Conservation (phyloP, 2,888 invertebrate species). For the Sycophila texana region DNA sequence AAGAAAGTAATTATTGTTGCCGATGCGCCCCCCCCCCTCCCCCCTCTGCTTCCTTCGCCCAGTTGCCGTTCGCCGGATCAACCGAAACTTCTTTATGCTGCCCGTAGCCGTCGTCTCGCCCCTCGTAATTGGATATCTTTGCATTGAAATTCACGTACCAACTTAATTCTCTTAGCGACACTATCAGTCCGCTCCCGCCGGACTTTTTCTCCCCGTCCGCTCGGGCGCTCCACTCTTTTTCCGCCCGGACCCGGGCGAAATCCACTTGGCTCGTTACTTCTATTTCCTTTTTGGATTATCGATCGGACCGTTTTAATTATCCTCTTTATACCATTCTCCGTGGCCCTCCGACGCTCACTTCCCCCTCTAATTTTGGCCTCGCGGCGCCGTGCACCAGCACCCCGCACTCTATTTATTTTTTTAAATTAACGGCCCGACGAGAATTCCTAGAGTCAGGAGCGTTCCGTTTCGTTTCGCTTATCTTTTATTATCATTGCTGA, state of each 20-base stretch:
- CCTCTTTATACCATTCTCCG: neutral
- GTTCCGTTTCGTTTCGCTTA: too few species aligned
- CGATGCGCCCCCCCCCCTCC: neutral
- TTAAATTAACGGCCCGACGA: too few species aligned
- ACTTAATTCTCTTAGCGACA: constrained; percentile 56
- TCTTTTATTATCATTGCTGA: too few species aligned
- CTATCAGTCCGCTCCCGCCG: constrained; percentile 28
- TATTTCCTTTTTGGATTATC: constrained; percentile 37
- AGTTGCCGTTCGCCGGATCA: constrained; percentile 41
- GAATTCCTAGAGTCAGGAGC: too few species aligned
- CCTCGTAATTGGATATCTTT: constrained; percentile 58
- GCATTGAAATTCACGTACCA: constrained; percentile 57
- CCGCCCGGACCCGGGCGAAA: constrained; percentile 2
- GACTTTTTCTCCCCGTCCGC: neutral
- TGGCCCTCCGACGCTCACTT: neutral
- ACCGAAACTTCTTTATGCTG: constrained; percentile 38
- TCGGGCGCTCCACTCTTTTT: constrained; percentile 11
- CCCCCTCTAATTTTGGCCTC: neutral
- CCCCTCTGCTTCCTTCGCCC: neutral
- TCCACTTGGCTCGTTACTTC: constrained; percentile 32
- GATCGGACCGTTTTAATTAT: constrained; percentile 45
- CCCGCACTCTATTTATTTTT: too few species aligned
- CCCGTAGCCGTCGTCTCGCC: constrained; percentile 23
- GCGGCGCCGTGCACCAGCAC: too few species aligned
- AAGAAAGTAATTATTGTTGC: constrained; percentile 54